Evolutionary conservation across 2,888 invertebrate species (phyloP), one percentile per base, ranked within the genome.

Genomic region (Agonopterix subpropinquella): DNA sequence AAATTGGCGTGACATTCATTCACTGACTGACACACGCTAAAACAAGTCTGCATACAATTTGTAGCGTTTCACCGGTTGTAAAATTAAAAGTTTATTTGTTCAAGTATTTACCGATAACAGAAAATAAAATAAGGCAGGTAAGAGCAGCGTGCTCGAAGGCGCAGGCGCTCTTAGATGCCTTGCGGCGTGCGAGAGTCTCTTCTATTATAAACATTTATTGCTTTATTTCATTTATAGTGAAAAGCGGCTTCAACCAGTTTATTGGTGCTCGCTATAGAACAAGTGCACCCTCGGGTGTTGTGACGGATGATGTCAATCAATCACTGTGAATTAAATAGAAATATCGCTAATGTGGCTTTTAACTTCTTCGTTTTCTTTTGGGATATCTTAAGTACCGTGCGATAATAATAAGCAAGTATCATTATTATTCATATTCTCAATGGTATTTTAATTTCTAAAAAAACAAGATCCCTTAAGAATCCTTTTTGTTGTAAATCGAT

Each of bases 161-260:
- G 64, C 55, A 62, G 52, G 59, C 50, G 45, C 47, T 41, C 43
- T 47, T 39, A 42, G 64, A 53, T 59, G 67, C 70, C 67, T 56
- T 51, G 64, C 65, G 64, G 67, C 65, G 61, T 59, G 55, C 64
- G 28, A 28, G 57, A 55, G 55, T 64, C 66, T 64, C 67, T 67
- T 70, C 64, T 62, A 69, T 71, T 70, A 73, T 70, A 68, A 71
- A 70, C 70, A 66, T 72, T 75, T 74, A 76, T 77, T 75, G 70
- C 74, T 79, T 74, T 77, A 80, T 82, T 78, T 77, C 66, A 73
- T 73, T 69, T 66, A 59, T 60, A 68, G 68, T 64, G 70, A 75
- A 75, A 70, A 70, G 67, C 62, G 61, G 64, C 69, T 69, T 65
- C 64, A 61, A 73, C 67, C 66, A 65, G 68, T 64, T 64, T 66